These are phyloP conservation scores for Drusus annulatus DNA, from an alignment of 1,140 invertebrate genomes.

Conservation along the genomic window DNA sequence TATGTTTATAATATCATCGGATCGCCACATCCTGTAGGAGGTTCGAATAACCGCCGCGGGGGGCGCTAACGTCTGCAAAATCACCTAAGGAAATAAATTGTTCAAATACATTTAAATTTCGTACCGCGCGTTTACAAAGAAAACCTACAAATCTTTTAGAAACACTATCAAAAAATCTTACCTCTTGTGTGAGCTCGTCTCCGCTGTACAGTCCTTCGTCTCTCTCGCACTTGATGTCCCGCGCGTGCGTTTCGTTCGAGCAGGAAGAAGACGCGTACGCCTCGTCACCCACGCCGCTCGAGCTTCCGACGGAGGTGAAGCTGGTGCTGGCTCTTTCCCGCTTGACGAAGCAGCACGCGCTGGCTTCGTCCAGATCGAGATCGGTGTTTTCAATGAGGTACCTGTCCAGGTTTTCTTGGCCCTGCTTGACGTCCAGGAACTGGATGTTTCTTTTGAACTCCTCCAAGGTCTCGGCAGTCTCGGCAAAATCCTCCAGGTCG, in stretches of 20 bases:
- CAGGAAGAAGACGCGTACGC: constrained; percentile 55
- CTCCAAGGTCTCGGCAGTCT: constrained; percentile 65
- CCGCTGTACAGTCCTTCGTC: constrained; percentile 68
- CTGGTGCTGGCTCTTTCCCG: constrained; percentile 69
- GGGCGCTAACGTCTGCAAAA: no score
- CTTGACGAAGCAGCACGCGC: constrained; percentile 64
- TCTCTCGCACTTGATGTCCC: constrained; percentile 65
- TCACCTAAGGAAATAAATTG: no score
- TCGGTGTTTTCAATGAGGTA: constrained; percentile 69
- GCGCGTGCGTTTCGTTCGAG: constrained; percentile 50
- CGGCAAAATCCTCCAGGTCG: constrained; percentile 67
- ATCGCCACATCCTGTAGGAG: no score
- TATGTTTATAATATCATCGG: no score
- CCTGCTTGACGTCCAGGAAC: constrained; percentile 65
- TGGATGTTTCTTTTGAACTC: constrained; percentile 65
- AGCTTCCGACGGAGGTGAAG: constrained; percentile 67
- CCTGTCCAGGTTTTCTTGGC: constrained; percentile 66
- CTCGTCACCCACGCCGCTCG: constrained; percentile 69
- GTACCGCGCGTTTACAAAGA: no score
- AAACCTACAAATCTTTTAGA: no score
- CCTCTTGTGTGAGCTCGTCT: constrained; percentile 70
- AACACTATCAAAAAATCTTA: constrained; percentile 55
- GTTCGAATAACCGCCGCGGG: no score
- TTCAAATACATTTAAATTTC: no score
- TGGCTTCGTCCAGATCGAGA: constrained; percentile 63